phyloP scores from a whole-genome alignment of 2,888 invertebrate genomes.

The Polia nebulosa region DNA sequence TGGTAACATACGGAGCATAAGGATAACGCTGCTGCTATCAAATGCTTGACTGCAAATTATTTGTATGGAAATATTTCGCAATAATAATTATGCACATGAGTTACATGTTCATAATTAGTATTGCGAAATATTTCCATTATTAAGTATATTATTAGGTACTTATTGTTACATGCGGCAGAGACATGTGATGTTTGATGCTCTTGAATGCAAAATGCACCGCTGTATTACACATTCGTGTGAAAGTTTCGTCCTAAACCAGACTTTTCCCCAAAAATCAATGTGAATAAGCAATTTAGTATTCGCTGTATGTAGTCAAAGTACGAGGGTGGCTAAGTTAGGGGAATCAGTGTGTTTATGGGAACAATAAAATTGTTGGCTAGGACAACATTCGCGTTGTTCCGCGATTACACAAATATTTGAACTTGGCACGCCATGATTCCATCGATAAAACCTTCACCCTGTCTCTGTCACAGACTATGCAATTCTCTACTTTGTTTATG shows the following conservation, averaged over 20 bases:
- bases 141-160: too few relatives aligned
- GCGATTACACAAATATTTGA: slow-evolving; percentile 66
- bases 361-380: slow-evolving; percentile 81
- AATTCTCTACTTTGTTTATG: slow-evolving; percentile 57
- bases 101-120: too few relatives aligned
- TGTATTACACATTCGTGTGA: background rate
- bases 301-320: slow-evolving; percentile 66
- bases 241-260: slow-evolving; percentile 5
- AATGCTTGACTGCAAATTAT: slow-evolving; percentile 21
- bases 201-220: slow-evolving; percentile 4
- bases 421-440: slow-evolving; percentile 55
- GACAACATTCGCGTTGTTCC: slow-evolving; percentile 70
- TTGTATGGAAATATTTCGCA: slow-evolving; percentile 18
- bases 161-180: background rate
- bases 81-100: slow-evolving; percentile 12
- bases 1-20: slow-evolving; percentile 18
- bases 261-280: slow-evolving; percentile 74
- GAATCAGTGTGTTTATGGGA: slow-evolving; percentile 76
- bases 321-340: slow-evolving; percentile 77
- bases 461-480: slow-evolving; percentile 52
- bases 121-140: too few relatives aligned
- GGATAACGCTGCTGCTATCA: slow-evolving; percentile 29
- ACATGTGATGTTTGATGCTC: slow-evolving; percentile 2
- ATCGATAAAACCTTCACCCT: slow-evolving; percentile 60
- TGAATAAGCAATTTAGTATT: slow-evolving; percentile 75